phyloP scores from a whole-genome alignment of 2,888 invertebrate genomes.

The Siphlonurus alternatus region DNA sequence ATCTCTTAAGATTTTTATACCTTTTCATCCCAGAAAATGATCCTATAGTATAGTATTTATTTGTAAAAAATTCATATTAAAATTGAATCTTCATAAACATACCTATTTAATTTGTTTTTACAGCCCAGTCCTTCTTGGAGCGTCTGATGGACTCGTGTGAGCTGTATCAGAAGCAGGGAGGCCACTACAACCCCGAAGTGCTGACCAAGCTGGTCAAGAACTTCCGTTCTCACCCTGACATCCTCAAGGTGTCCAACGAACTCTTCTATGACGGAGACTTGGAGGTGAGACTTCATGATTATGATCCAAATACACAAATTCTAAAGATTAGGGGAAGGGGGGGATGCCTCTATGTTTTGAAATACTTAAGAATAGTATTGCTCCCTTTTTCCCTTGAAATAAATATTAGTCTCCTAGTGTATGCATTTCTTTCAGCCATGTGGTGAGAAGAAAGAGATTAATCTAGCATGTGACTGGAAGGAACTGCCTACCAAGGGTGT shows the following conservation, averaged over 20 bases:
- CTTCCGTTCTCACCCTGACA: conserved; percentile 30
- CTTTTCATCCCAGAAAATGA: too few relatives aligned
- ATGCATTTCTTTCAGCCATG: conserved; percentile 14
- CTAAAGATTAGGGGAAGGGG: too few relatives aligned
- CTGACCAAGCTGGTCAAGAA: conserved; percentile 32
- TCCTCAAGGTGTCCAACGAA: conserved; percentile 26
- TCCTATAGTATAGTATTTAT: too few relatives aligned
- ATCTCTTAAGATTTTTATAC: too few relatives aligned
- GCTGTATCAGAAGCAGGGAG: conserved; percentile 11
- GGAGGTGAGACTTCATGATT: conserved; percentile 12
- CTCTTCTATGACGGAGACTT: conserved; percentile 31
- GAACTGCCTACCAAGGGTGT: conserved; percentile 28
- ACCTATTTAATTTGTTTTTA: background rate
- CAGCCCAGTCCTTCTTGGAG: conserved; percentile 13
- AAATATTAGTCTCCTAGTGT: too few relatives aligned
- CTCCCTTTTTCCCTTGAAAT: too few relatives aligned
- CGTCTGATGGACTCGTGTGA: conserved; percentile 12
- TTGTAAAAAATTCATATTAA: too few relatives aligned
- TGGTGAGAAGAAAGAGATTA: conserved; percentile 16
- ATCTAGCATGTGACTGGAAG: conserved; percentile 25
- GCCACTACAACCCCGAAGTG: conserved; percentile 25
- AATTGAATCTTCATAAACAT: too few relatives aligned
- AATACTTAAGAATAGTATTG: too few relatives aligned
- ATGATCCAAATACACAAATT: too few relatives aligned
- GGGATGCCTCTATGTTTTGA: too few relatives aligned